Evolutionary conservation across 2,113 vertebrate species (phyloP), one percentile per base, ranked within the genome.

Genomic region (Oryzias javanicus): DNA sequence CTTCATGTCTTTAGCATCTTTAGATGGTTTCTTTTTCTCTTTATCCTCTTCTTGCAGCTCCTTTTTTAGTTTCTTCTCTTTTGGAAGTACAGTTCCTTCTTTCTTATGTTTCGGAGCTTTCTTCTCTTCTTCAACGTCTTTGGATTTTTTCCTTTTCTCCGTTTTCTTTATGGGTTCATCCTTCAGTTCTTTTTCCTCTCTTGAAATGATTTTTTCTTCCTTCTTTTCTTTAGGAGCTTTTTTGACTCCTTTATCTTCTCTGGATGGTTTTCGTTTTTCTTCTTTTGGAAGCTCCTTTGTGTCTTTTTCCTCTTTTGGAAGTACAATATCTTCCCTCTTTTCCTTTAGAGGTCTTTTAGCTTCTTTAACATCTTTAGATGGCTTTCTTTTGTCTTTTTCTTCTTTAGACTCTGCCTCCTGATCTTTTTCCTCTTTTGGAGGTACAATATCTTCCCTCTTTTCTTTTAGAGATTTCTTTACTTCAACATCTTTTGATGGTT

Each of bases 141-240:
- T 49, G 2, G 14, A 8, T 14, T 20, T 20, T n/a, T 56, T 25
- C n/a, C n/a, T n/a, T 2, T n/a, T 16, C 6, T 22, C 19, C 2
- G 12, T 53, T 12, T 22, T 22, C 49, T 56, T 22, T 57, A 35
- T 42, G 1, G 40, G 49, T 6, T 4, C 41, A 48, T 53, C 54
- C 20, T 40, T 74, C 2, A 14, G 18, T 13, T 52, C 16, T 55
- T 47, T 56, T 4, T 56, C 19, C 27, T 64, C 53, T 46, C 45
- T 67, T 1, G n/a, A 1, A 13, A 0, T 16, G 24, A 45, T 64
- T 3, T 45, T 59, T 0, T 14, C 0, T 24, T 74, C 45, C n/a
- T 54, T 48, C 5, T 48, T 4, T 14, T 49, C 35, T 40, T 49
- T 65, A 2, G 14, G 14, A 14, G 19, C 18, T 49, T 51, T 60